Conservation (phyloP, 2,888 invertebrate species). For the Phasia obesa region DNA sequence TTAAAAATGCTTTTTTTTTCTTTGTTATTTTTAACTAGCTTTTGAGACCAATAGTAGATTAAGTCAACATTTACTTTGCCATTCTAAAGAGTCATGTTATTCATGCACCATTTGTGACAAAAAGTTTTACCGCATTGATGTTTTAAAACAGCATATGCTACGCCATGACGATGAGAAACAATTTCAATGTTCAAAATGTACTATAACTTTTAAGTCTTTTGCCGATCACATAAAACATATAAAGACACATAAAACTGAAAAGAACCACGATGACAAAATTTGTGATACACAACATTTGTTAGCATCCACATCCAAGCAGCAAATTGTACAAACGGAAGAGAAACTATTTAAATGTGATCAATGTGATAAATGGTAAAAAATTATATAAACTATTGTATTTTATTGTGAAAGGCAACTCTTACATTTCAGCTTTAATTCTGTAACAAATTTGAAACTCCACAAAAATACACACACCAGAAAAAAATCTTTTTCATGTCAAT, state of each 20-base stretch:
- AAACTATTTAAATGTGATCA: background rate
- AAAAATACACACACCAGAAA: background rate
- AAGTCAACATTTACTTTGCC: conserved; percentile 84
- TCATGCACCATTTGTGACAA: conserved; percentile 85
- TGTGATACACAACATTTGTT: conserved; percentile 85
- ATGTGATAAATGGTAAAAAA: background rate
- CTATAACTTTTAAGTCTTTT: conserved; percentile 84
- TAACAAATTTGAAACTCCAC: background rate
- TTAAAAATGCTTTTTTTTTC: background rate
- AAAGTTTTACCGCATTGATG: conserved; percentile 83
- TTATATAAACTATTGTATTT: background rate
- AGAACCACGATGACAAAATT: conserved; percentile 86
- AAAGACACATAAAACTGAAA: conserved; percentile 79
- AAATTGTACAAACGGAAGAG: background rate
- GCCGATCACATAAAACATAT: conserved; percentile 83
- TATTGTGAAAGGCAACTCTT: background rate
- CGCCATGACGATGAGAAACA: conserved; percentile 84
- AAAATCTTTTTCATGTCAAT: background rate
- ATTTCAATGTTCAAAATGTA: conserved; percentile 84
- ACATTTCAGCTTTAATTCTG: background rate
- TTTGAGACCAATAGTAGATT: conserved; percentile 75
- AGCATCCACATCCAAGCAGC: conserved; percentile 83
- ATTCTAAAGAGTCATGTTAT: conserved; percentile 84
- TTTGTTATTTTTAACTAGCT: background rate
- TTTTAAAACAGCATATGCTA: conserved; percentile 84